Percentiles rank a stretch among this genome's conserved stretches.
These are phyloP conservation scores for Ptychoptera contaminata DNA, from an alignment of 2,888 invertebrate genomes.

Conservation along the genomic window DNA sequence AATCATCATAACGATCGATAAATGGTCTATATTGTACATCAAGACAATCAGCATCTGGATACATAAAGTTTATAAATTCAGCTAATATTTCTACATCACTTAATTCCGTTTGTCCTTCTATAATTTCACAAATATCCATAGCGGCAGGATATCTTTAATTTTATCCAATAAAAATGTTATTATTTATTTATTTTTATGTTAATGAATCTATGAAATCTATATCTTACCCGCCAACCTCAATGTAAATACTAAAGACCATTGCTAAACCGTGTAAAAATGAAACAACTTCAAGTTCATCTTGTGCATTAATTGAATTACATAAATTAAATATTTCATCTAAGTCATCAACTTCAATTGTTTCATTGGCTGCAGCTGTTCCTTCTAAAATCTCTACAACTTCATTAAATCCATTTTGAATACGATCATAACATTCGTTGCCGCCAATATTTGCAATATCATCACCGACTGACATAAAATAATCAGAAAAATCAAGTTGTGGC, in stretches of 20 bases:
- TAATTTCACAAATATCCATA: no score
- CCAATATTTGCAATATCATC: conserved; percentile 22
- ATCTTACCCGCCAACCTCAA: neutral
- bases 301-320: conserved; percentile 23
- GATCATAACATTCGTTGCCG: conserved; percentile 21
- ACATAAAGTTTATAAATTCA: conserved; percentile 18
- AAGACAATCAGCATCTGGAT: conserved; percentile 15
- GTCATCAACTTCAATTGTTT: conserved; percentile 20
- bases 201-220: no score
- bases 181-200: no score
- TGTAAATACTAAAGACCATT: conserved; percentile 15
- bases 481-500: conserved; percentile 42
- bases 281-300: conserved; percentile 23
- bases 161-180: no score
- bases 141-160: no score
- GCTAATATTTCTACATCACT: conserved; percentile 13
- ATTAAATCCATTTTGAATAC: conserved; percentile 21
- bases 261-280: conserved; percentile 21
- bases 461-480: conserved; percentile 18
- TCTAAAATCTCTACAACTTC: conserved; percentile 30
- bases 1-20: conserved; percentile 1
- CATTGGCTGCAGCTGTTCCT: no score
- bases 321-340: conserved; percentile 18
- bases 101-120: neutral
- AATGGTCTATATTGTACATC: conserved; percentile 17